These are phyloP conservation scores for Acanthochromis polyacanthus DNA, from an alignment of 2,113 vertebrate species.

Conservation along the genomic window DNA sequence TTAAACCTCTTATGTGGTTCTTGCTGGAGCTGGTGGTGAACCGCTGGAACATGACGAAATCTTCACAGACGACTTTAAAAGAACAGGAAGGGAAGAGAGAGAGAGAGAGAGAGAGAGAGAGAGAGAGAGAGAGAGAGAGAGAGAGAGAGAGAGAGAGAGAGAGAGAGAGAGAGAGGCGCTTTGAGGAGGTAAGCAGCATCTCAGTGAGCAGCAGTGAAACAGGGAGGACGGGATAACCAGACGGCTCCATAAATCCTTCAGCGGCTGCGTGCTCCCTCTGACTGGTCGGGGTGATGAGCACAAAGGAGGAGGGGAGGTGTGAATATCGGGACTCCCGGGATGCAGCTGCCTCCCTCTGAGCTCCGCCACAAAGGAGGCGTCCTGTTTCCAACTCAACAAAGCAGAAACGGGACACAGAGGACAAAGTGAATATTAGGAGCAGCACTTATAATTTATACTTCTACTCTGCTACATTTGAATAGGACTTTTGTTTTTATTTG, in stretches of 20 bases:
- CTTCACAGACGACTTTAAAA: conserved; percentile 17
- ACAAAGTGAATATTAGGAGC: no score
- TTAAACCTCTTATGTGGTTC: conserved; percentile 37
- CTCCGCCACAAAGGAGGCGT: conserved; percentile 37
- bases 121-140: conserved; percentile 22
- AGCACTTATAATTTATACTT: no score
- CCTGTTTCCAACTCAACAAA: conserved; percentile 44
- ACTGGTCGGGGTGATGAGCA: conserved; percentile 47
- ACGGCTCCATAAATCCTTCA: conserved; percentile 52
- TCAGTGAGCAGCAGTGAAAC: conserved; percentile 21
- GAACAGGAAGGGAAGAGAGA: conserved; percentile 30
- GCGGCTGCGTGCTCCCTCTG: conserved; percentile 45
- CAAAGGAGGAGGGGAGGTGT: conserved; percentile 75
- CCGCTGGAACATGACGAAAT: conserved; percentile 33
- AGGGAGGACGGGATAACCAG: conserved; percentile 20
- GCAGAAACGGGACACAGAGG: conserved; percentile 18
- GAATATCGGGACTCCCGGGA: conserved; percentile 68
- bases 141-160: conserved; percentile 24
- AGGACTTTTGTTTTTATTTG: no score
- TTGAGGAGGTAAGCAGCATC: conserved; percentile 42
- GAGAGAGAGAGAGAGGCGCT: conserved; percentile 18
- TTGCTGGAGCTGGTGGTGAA: conserved; percentile 18
- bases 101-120: conserved; percentile 17
- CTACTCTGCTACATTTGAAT: no score
- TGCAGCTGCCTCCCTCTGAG: conserved; percentile 67